These are phyloP conservation scores for Melanargia galathea DNA, from an alignment of 2,888 invertebrate genomes.

Conservation along the genomic window DNA sequence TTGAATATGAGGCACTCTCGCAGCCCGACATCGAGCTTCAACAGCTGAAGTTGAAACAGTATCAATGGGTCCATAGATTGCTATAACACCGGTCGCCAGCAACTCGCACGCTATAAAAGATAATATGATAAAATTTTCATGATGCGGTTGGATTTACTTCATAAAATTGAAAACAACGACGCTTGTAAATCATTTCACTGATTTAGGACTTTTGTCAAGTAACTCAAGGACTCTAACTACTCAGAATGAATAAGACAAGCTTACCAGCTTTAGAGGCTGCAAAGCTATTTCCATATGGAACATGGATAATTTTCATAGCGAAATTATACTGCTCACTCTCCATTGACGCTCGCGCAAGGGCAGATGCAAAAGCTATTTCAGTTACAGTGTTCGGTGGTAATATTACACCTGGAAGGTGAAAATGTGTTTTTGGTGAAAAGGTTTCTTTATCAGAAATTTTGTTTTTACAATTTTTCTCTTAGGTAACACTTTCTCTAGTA, in stretches of 20 bases:
- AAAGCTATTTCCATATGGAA: slow-evolving; percentile 66
- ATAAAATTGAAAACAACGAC: neutral
- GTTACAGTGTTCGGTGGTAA: slow-evolving; percentile 68
- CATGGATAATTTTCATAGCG: slow-evolving; percentile 59
- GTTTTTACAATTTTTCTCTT: no score
- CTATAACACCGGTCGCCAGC: slow-evolving; percentile 85
- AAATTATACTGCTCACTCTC: slow-evolving; percentile 69
- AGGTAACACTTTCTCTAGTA: no score
- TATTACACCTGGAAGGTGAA: slow-evolving; percentile 60
- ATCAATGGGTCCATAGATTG: slow-evolving; percentile 86
- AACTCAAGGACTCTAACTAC: neutral
- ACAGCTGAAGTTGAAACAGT: slow-evolving; percentile 67
- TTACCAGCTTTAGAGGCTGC: slow-evolving; percentile 71
- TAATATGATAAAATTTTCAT: slow-evolving; percentile 1
- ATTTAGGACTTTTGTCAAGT: neutral
- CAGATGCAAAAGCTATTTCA: slow-evolving; percentile 70
- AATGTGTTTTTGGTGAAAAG: neutral
- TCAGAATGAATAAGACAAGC: neutral
- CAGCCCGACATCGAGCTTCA: slow-evolving; percentile 64
- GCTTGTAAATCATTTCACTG: neutral
- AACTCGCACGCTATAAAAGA: slow-evolving; percentile 83
- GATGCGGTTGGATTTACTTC: no score
- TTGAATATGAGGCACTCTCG: slow-evolving; percentile 72
- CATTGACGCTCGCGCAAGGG: slow-evolving; percentile 68
- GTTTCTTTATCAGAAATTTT: neutral